Base-by-base conservation (phyloP, 2,888 invertebrate species). In the Leucania comma region DNA sequence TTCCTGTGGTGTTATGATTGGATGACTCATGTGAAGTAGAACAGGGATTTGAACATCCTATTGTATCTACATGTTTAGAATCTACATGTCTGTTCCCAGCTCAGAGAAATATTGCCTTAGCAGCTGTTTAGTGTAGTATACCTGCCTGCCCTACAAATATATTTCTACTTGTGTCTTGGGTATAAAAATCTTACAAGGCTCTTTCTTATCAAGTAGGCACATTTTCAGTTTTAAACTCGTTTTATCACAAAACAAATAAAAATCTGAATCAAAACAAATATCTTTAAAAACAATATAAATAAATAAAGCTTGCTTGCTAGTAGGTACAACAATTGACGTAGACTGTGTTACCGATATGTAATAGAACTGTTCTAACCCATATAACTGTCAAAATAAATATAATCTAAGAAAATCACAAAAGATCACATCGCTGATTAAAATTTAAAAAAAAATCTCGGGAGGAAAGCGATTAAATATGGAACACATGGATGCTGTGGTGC, bases 1-100 rank as follows among this genome's bases (percentile, higher is more conserved):
- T 86, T 85, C 85, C 85, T 85, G 85, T 77, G 74, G 75, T 81
- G 81, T 79, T 86, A 85, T 82, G 85, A 85, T 86, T 86, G 85
- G 63, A 72, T 86, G 83, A 85, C 71, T 85, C 83, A 84, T 70
- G 74, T 70, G 85, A 81, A 81, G 58, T 84, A 75, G 86, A 81
- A 75, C 85, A 81, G 73, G 67, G 80, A 86, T 84, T 72, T 70
- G 73, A 72, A 75, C 80, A 78, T 82, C 82, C 80, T 84, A 86
- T 78, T 84, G 75, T 78, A 58, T 76, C 63, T 78, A 58, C 22
- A 57, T 68, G 65, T 75, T 66, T 66, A 59, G 59, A 62, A 75
- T 72, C 56, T 63, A 65, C 54, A 53, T 65, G 53, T 64, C 50
- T 56, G 51, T 66, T 61, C 59, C 67, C 46, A 54, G n/a, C 65